Base-by-base conservation (phyloP, 1,140 invertebrate genomes). In the Himalopsyche phryganea region DNA sequence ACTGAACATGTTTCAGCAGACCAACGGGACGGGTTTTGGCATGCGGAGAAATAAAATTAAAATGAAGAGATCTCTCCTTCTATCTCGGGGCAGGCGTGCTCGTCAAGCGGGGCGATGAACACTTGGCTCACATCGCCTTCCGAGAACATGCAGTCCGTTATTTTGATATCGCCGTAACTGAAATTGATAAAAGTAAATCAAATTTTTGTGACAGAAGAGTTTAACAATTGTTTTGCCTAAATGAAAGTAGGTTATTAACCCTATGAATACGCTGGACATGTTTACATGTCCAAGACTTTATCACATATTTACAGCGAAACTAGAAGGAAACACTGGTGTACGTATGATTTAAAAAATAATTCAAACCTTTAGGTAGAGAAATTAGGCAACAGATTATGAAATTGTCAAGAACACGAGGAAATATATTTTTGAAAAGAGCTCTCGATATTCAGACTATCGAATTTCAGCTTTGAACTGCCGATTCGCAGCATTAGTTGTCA, bases 61-160 rank as follows among this genome's bases (percentile, higher is more conserved):
- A n/a, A n/a, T n/a, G n/a, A n/a, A 19, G 33, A 35, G 3, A 40
- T 13, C n/a, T 50, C 50, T 42, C 18, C 53, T 17, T 61, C 53
- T 44, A 53, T 51, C 38, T 61, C 53, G 3, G 53, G 60, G 48
- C 54, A 57, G 23, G 49, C 53, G 40, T 56, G 47, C 20, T 61
- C 60, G 18, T 61, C 60, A 13, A 61, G 33, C 28, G 40, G 49
- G 4, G 60, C 55, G 6, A 61, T 47, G 44, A 40, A 61, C 9
- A 57, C 50, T 18, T 61, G 52, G 32, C 56, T 51, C 20, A 52
- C 40, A 11, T 23, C 35, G 3, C 50, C 40, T 6, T 36, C 47
- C 19, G 35, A 52, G 51, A 61, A 61, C 23, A 20, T 56, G 50
- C 60, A 61, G 11, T 57, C 49, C 4, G 35, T 47, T 13, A 57